Evolutionary conservation across 2,888 invertebrate species (phyloP).

Genomic region (Lottia gigantea): DNA sequence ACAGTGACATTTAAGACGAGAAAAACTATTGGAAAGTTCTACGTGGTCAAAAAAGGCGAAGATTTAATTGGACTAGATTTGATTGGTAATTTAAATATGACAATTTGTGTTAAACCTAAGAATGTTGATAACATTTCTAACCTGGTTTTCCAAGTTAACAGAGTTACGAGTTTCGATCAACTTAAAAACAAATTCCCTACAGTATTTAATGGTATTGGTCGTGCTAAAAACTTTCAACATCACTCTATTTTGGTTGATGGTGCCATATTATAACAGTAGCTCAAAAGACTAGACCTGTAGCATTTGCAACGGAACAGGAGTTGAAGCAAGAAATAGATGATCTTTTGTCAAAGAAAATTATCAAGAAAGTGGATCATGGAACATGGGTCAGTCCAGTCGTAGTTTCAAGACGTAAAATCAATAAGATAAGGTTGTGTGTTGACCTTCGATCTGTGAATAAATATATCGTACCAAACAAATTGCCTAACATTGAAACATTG

Average conservation of each 20-base stretch:
- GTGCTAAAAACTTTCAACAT: not conserved
- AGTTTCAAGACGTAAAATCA: not conserved
- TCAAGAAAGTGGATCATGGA: not conserved
- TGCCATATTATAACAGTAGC: not conserved
- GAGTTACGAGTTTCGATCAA: not conserved
- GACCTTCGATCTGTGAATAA: conserved; percentile 5
- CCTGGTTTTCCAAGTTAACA: not conserved
- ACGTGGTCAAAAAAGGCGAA: not conserved
- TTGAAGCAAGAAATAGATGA: conserved; percentile 2
- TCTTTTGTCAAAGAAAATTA: not conserved
- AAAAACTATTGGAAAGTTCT: conserved; percentile 3
- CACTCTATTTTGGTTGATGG: conserved; percentile 2
- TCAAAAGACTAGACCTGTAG: conserved; percentile 1
- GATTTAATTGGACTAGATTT: not conserved
- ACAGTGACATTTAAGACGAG: not conserved
- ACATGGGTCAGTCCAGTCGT: not conserved
- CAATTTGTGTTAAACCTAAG: not conserved
- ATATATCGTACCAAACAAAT: not conserved
- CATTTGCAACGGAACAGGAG: conserved; percentile 8
- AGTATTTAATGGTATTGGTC: not conserved
- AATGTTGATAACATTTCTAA: too few species aligned
- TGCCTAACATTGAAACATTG: not conserved
- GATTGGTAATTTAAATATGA: conserved; percentile 1
- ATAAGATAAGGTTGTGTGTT: not conserved
- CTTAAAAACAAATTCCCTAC: not conserved